A percentile compares a stretch with the other conserved stretches of the same genome.
Conservation (phyloP, 2,113 vertebrate genomes). For the Columba livia region DNA sequence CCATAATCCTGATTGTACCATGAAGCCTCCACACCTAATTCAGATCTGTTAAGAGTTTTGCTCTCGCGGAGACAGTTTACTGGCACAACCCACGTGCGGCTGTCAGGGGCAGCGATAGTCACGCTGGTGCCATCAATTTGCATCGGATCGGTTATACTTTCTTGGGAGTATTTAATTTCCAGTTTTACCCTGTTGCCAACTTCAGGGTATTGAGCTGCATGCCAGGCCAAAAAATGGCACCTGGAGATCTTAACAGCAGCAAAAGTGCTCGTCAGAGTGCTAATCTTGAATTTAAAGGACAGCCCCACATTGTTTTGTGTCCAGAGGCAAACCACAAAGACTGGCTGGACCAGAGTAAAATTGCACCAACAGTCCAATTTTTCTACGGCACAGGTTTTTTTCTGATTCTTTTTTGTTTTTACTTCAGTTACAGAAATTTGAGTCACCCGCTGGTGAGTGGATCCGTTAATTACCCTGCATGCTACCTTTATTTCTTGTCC, state of each 20-base stretch:
- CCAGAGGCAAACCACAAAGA: slow-evolving; percentile 63
- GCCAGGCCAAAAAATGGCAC: slow-evolving; percentile 62
- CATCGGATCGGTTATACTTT: neutral
- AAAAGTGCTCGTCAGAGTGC: neutral
- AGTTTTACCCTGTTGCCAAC: slow-evolving; percentile 22
- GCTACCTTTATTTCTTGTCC: slow-evolving; percentile 57
- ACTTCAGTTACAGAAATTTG: slow-evolving; percentile 39
- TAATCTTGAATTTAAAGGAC: slow-evolving; percentile 61
- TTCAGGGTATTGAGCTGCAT: neutral
- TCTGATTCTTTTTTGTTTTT: slow-evolving; percentile 12
- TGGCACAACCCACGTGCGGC: neutral
- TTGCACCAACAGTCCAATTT: slow-evolving; percentile 56
- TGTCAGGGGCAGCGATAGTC: neutral
- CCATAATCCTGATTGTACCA: slow-evolving; percentile 49
- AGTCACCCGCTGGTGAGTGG: slow-evolving; percentile 14
- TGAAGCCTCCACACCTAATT: neutral
- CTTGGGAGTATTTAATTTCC: slow-evolving; percentile 48
- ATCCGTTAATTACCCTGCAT: slow-evolving; percentile 49
- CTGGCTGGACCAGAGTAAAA: slow-evolving; percentile 59
- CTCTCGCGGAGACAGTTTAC: neutral
- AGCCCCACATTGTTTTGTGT: neutral
- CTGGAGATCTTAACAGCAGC: slow-evolving; percentile 16
- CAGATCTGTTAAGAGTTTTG: neutral
- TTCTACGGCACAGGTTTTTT: slow-evolving; percentile 31
- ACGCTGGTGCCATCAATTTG: neutral